phyloP scores from a whole-genome alignment of 1,140 invertebrate genomes.

The Formica exsecta region DNA sequence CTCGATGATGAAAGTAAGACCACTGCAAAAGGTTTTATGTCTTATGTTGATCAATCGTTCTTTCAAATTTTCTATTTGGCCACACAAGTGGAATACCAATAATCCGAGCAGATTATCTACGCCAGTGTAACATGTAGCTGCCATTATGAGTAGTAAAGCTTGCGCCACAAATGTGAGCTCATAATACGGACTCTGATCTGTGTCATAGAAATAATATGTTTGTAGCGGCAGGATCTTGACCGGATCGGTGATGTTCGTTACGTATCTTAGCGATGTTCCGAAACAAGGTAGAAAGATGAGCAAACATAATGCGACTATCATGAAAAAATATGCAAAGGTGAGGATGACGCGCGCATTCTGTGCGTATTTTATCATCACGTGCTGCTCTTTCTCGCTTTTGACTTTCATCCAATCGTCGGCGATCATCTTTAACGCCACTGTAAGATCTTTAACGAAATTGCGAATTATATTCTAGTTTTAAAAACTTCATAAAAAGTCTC shows the following conservation, averaged over 20 bases:
- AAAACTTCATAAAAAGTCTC: too few species aligned
- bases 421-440: too few species aligned
- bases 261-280: conserved; percentile 13
- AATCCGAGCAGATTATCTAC: conserved; percentile 22
- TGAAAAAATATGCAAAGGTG: not conserved
- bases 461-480: too few species aligned
- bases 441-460: too few species aligned
- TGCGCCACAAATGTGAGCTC: not conserved
- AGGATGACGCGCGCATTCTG: conserved; percentile 1
- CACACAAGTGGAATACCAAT: conserved; percentile 22
- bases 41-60: not conserved
- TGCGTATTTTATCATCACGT: conserved; percentile 13
- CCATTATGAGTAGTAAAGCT: not conserved
- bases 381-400: too few species aligned
- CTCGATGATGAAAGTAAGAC: not conserved
- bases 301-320: not conserved
- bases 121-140: not conserved
- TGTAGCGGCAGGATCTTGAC: not conserved
- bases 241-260: conserved; percentile 49
- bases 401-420: too few species aligned
- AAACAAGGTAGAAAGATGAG: conserved; percentile 6
- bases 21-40: not conserved
- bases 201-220: conserved; percentile 22
- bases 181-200: conserved; percentile 1
- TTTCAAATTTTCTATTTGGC: conserved; percentile 28